Evolutionary conservation across 2,113 vertebrate genomes (phyloP), one percentile per base, ranked within the genome.

Genomic region (Neopipo cinnamomea): DNA sequence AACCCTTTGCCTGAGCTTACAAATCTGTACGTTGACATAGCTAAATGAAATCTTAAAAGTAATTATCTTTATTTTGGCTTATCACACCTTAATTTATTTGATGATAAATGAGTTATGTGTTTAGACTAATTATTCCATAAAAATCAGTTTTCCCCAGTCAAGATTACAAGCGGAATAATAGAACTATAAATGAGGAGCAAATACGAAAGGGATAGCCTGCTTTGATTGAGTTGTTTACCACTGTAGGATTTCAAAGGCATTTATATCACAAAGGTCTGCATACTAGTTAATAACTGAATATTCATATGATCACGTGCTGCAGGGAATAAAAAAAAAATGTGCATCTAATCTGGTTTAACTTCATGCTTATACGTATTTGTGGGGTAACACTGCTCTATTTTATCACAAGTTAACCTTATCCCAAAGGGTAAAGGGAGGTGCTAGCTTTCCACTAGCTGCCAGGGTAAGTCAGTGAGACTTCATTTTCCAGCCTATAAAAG

Each of bases 221-320:
- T 89, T 88, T 93, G 68, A 90, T 50, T 82, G 41, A 94, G 44
- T 66, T 95, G 59, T 84, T 95, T 92, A 88, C 55, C 80, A 55
- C 41, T 76, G 10, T 14, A 74, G 30, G 11, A 92, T 91, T 86
- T 21, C 7, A 12, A 80, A 80, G 5, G 3, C 39, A 90, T 53
- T 93, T 85, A 49, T 85, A 86, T 91, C 44, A 82, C 16, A 37
- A 49, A 79, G 2, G 14, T 76, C 47, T 47, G 5, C 6, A 18
- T 63, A 52, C n/a, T 49, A 73, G 10, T 88, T 70, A 94, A 70
- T 56, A 75, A 82, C 3, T 67, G 25, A 76, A 30, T 49, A 59
- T 56, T 89, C 18, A 70, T 5, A 44, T 25, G 6, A 63, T 73
- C 50, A 58, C 2, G 28, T 75, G 28, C 8, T 42, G 5, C 9